Base-by-base conservation (phyloP, 1,140 invertebrate species). In the Bombyx mandarina region DNA sequence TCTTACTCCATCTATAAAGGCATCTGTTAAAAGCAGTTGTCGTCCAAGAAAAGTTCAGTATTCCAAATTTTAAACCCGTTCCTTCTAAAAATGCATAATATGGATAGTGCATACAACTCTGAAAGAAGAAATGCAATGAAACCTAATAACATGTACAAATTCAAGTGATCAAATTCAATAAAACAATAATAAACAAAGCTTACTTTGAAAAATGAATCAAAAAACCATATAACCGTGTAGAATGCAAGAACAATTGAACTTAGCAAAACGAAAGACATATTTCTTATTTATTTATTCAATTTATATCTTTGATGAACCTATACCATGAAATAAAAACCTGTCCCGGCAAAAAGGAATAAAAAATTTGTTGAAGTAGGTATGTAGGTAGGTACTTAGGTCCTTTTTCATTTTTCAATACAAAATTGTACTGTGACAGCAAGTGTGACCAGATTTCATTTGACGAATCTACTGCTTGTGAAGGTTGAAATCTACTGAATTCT, bases 81-180 rank as follows among this genome's bases (percentile, higher is more conserved):
- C 92, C 93, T 78, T 93, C 90, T 56, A 95, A 67, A 69, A 95
- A 93, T 58, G 91, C 91, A 54, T 94, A 87, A 71, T 96, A 95
- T 0, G 94, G 93, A 73, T 93, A 93, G 75, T 94, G 93, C 77
- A 93, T 92, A 81, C 94, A 96, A 71, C 92, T 93, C 94, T 95
- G 87, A 69, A 93, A 91, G 50, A 63, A 49, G 57, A 49, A 57
- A 63, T 22, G 43, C 45, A 62, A 57, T 35, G 26, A 35, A 5
- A 35, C 4, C 26, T 5, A 35, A 35, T 18, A 58, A 56, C 4
- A 70, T 58, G 52, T 43, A 63, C 55, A 63, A 45, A 61, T 43
- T 54, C 46, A 59, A 57, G 47, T 66, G 43, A 56, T 8, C 45
- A 42, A 26, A 56, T 53, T 58, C 43, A 58, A 52, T 59, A 57